Conservation (phyloP, 2,888 invertebrate species). For the Furcula furcula region DNA sequence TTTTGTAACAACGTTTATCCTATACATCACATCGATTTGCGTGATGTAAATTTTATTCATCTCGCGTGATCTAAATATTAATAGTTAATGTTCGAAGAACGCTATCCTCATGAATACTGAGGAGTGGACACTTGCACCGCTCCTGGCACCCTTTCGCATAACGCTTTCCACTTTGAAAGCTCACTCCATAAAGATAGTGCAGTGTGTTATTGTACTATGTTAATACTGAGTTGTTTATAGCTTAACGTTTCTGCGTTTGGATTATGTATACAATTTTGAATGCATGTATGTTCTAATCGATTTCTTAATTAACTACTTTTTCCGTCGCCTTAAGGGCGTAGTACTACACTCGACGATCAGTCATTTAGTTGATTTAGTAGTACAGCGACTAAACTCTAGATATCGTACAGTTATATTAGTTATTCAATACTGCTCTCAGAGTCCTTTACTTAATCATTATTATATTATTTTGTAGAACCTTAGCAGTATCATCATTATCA, state of each 20-base stretch:
- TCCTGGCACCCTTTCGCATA: conserved; percentile 58
- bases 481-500: too few species aligned
- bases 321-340: not conserved
- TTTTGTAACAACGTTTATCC: too few species aligned
- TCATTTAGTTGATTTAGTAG: too few species aligned
- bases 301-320: conserved; percentile 30
- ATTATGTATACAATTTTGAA: conserved; percentile 32
- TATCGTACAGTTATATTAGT: too few species aligned
- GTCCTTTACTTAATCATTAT: too few species aligned
- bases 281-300: conserved; percentile 18
- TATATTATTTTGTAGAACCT: too few species aligned
- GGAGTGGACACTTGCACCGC: conserved; percentile 57
- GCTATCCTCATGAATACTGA: conserved; percentile 62
- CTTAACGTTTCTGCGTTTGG: conserved; percentile 30
- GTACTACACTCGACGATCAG: too few species aligned
- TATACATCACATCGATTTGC: too few species aligned
- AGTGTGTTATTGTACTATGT: conserved; percentile 58
- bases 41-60: conserved; percentile 28
- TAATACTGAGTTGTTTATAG: conserved; percentile 49
- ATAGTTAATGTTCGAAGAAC: conserved; percentile 41
- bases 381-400: too few species aligned
- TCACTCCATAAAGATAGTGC: conserved; percentile 40
- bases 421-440: too few species aligned
- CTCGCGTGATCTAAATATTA: conserved; percentile 30
- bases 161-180: conserved; percentile 45